Conservation (phyloP, 1,140 invertebrate genomes). For the Drosophila mayri region DNA sequence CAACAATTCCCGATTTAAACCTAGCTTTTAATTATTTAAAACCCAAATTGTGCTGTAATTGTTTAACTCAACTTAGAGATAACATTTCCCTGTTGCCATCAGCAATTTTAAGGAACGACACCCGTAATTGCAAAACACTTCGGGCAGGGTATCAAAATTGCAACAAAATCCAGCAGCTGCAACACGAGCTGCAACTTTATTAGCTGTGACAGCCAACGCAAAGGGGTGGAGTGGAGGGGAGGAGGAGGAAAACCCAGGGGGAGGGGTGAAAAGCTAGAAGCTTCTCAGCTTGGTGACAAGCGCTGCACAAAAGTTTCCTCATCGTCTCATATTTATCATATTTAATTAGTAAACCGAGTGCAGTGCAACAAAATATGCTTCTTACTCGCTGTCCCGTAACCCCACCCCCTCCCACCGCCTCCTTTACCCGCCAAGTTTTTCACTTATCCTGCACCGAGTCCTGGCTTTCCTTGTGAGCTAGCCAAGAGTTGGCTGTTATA, state of each 20-base stretch:
- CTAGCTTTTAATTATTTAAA: neutral
- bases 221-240: neutral
- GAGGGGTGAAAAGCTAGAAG: conserved; percentile 14
- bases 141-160: conserved; percentile 24
- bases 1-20: neutral
- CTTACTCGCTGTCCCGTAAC: neutral
- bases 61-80: neutral
- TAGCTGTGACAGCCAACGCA: conserved; percentile 30
- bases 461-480: conserved; percentile 3
- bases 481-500: conserved; percentile 55
- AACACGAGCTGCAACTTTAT: conserved; percentile 45
- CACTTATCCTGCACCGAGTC: conserved; percentile 2
- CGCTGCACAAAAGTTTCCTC: conserved; percentile 56
- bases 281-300: conserved; percentile 65
- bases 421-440: conserved; percentile 3
- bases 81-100: neutral
- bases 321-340: conserved; percentile 78
- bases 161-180: conserved; percentile 45
- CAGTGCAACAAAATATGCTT: conserved; percentile 55
- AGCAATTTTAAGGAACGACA: neutral
- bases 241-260: neutral
- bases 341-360: conserved; percentile 70
- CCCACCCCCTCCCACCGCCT: too few species aligned
- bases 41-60: neutral
- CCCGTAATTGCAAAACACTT: conserved; percentile 20